These are phyloP conservation scores for Drosophila pruinosa DNA, from an alignment of 1,140 invertebrate genomes.

Conservation along the genomic window DNA sequence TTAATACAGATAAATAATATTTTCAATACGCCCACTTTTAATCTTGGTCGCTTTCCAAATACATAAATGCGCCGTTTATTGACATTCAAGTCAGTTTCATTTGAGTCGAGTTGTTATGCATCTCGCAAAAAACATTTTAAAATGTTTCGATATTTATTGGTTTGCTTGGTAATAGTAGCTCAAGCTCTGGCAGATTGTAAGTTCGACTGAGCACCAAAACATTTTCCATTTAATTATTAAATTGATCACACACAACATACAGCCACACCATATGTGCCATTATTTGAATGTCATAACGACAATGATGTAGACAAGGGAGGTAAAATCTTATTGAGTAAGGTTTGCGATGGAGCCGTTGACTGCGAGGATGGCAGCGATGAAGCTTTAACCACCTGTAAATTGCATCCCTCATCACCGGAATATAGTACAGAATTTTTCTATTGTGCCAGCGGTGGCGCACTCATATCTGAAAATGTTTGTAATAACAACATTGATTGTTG, in stretches of 20 bases:
- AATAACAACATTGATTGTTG: neutral
- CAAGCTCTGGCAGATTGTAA: neutral
- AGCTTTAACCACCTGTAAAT: neutral
- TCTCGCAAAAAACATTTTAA: neutral
- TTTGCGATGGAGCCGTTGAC: neutral
- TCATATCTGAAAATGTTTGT: rapidly evolving
- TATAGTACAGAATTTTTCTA: neutral
- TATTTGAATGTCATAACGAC: neutral
- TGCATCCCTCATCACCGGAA: neutral
- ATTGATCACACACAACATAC: neutral
- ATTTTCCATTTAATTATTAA: too few species aligned
- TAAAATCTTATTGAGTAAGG: neutral
- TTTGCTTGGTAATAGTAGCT: neutral
- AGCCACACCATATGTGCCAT: neutral
- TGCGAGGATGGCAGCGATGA: constrained; percentile 21
- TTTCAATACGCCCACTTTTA: neutral
- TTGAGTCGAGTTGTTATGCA: neutral
- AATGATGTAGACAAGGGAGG: neutral
- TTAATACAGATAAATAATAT: too few species aligned
- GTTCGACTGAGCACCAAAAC: neutral
- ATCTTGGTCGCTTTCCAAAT: too few species aligned
- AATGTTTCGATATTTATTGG: neutral
- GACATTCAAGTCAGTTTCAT: neutral
- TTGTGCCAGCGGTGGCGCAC: constrained; percentile 18
- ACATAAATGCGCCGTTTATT: too few species aligned